These are phyloP conservation scores for Cistogaster globosa DNA, from an alignment of 2,888 invertebrate genomes.

Conservation along the genomic window DNA sequence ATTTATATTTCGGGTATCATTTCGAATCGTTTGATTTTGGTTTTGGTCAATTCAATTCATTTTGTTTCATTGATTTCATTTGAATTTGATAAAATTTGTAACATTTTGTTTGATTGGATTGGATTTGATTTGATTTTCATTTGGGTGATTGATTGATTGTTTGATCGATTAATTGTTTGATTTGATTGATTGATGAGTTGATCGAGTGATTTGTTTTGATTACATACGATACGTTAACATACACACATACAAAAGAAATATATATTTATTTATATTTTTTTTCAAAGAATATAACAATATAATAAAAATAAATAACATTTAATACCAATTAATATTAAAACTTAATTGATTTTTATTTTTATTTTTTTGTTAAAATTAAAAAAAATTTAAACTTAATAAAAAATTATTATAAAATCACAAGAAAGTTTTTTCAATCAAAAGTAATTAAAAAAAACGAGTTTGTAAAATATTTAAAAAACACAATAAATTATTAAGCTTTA, in stretches of 20 bases:
- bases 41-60: slow-evolving; percentile 29
- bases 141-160: slow-evolving; percentile 58
- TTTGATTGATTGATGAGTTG: slow-evolving; percentile 64
- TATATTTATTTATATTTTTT: slow-evolving; percentile 59
- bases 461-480: not conserved
- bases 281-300: slow-evolving; percentile 65
- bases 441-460: not conserved
- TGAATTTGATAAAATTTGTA: slow-evolving; percentile 43
- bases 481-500: slow-evolving; percentile 4
- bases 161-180: slow-evolving; percentile 39
- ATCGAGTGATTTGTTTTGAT: slow-evolving; percentile 64
- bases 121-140: slow-evolving; percentile 54
- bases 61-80: slow-evolving; percentile 34
- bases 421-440: not conserved
- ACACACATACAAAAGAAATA: slow-evolving; percentile 65
- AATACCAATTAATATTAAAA: slow-evolving; percentile 58
- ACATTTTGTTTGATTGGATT: slow-evolving; percentile 48
- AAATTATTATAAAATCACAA: not conserved
- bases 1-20: not conserved
- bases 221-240: slow-evolving; percentile 67
- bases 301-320: slow-evolving; percentile 64
- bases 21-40: slow-evolving; percentile 43
- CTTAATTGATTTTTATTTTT: slow-evolving; percentile 34
- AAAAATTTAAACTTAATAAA: slow-evolving; percentile 4
- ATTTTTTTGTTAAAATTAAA: slow-evolving; percentile 41